Conservation (phyloP, 1,140 invertebrate species). For the Sminthurides bifidus region DNA sequence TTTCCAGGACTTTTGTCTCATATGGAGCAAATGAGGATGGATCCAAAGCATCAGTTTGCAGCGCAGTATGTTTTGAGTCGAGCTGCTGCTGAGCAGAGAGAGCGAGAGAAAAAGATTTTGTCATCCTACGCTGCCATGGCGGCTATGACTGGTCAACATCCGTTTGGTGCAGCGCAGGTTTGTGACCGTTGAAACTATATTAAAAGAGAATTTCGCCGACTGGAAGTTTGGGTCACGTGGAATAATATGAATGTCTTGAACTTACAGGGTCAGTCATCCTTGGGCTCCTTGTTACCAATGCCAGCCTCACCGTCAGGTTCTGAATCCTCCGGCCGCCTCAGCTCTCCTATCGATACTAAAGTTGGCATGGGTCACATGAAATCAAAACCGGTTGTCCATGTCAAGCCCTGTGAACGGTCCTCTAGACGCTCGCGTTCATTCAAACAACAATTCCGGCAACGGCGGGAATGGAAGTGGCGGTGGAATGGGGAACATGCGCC, state of each 20-base stretch:
- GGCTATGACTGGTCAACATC: slow-evolving; percentile 31
- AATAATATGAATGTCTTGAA: slow-evolving; percentile 3
- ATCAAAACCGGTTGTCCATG: slow-evolving; percentile 27
- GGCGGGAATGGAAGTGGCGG: too few species aligned
- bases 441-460: slow-evolving; percentile 1
- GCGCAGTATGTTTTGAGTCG: slow-evolving; percentile 82
- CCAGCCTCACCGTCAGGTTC: slow-evolving; percentile 31
- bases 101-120: slow-evolving; percentile 59
- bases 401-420: slow-evolving; percentile 27
- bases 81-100: slow-evolving; percentile 74
- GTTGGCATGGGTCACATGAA: slow-evolving; percentile 22
- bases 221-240: too few species aligned
- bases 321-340: slow-evolving; percentile 31
- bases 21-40: slow-evolving; percentile 94
- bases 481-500: neutral
- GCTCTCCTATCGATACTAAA: slow-evolving; percentile 30
- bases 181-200: slow-evolving; percentile 17
- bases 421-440: slow-evolving; percentile 23
- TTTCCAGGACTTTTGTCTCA: slow-evolving; percentile 69
- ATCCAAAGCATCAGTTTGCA: slow-evolving; percentile 89
- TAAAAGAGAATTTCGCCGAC: neutral
- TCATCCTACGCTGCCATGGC: slow-evolving; percentile 50
- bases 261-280: slow-evolving; percentile 18
- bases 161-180: slow-evolving; percentile 31
- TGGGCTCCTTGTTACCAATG: slow-evolving; percentile 30